Evolutionary conservation across 2,113 vertebrate species (phyloP).

Genomic region (Urocynchramus pylzowi): DNA sequence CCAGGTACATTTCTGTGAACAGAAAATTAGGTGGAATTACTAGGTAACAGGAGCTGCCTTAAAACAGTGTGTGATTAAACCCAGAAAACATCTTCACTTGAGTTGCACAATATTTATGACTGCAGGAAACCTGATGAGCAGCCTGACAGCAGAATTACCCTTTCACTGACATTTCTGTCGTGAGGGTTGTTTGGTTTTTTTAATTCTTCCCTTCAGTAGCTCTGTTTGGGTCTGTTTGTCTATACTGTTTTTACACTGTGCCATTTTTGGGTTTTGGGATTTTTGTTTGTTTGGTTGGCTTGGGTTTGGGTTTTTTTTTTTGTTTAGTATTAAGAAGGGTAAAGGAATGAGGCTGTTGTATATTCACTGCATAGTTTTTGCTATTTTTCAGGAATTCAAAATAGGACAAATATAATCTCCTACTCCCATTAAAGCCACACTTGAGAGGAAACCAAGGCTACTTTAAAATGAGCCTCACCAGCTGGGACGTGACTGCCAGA

Average conservation of each 20-base stretch:
- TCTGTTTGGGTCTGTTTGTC: not conserved
- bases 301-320: not conserved
- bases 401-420: not conserved
- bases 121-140: not conserved
- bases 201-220: not conserved
- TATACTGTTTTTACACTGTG: not conserved
- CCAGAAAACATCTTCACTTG: not conserved
- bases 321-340: not conserved
- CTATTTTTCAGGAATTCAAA: not conserved
- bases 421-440: not conserved
- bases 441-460: not conserved
- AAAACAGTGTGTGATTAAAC: not conserved
- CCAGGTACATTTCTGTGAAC: not conserved
- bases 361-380: not conserved
- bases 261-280: not conserved
- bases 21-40: not conserved
- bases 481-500: fast-evolving
- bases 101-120: not conserved
- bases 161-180: not conserved
- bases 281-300: not conserved
- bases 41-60: not conserved
- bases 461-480: not conserved
- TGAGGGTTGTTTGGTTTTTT: not conserved
- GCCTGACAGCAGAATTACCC: not conserved
- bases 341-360: not conserved